Evolutionary conservation across 2,113 vertebrate genomes (phyloP).

Genomic region (Sceloporus tristichus): DNA sequence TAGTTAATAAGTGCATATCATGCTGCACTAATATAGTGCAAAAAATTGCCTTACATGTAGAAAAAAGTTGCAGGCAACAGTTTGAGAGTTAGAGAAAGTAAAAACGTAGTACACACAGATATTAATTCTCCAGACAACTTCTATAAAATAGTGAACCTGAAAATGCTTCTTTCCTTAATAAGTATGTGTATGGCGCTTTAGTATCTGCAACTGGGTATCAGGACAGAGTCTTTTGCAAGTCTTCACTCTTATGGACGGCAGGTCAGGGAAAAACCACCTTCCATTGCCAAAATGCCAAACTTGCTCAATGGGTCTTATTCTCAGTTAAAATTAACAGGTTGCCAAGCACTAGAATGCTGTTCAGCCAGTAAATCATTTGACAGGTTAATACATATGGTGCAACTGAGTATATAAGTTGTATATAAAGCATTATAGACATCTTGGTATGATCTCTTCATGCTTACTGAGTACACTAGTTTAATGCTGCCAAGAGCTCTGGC

Average conservation of each 20-base stretch:
- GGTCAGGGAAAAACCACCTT: constrained; percentile 62
- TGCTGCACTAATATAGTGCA: constrained; percentile 99
- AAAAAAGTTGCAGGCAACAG: constrained; percentile 84
- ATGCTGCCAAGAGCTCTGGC: constrained; percentile 55
- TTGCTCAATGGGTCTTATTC: constrained; percentile 58
- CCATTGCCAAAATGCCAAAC: constrained; percentile 59
- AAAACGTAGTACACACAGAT: constrained; percentile 78
- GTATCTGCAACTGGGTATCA: constrained; percentile 64
- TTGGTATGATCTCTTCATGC: constrained; percentile 76
- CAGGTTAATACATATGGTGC: constrained; percentile 67
- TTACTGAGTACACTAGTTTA: constrained; percentile 71
- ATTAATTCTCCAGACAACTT: constrained; percentile 80
- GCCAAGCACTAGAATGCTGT: constrained; percentile 71
- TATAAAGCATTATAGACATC: constrained; percentile 71
- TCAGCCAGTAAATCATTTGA: constrained; percentile 67
- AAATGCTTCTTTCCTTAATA: constrained; percentile 73
- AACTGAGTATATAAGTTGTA: constrained; percentile 65
- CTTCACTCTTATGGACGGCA: constrained; percentile 69
- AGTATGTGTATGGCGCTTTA: constrained; percentile 68
- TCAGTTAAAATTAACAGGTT: constrained; percentile 60
- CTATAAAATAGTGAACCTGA: constrained; percentile 80
- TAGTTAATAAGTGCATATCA: constrained; percentile 91
- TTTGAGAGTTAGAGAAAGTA: constrained; percentile 81
- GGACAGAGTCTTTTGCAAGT: constrained; percentile 68
- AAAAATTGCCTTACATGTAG: constrained; percentile 89